Evolutionary conservation across 2,888 invertebrate genomes (phyloP), one percentile per base, ranked within the genome.

Genomic region (Agrotis segetum): DNA sequence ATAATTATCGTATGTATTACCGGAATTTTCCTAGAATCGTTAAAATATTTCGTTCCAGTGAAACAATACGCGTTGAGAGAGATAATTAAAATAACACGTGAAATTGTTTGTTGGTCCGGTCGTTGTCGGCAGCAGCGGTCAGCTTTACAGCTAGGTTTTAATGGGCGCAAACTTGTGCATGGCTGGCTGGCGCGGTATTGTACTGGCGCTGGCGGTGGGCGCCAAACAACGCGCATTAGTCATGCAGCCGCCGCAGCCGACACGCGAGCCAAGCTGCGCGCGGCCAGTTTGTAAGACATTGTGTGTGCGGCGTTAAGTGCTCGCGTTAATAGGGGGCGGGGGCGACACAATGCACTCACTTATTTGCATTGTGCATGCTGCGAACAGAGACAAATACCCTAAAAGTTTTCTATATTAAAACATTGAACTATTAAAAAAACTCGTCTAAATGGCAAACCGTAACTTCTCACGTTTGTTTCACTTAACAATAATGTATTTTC

Each of bases 141-240:
- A 67, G 82, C 50, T 77, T 71, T 53, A 81, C 82, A 59, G 49
- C 24, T 49, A 19, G 24, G 47, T 56, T 64, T 71, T 77, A 78
- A 79, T 72, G 53, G 50, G 56, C 40, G 17, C 29, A 71, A 77
- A 79, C 49, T 79, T 82, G 71, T 53, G 73, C 60, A 40, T 47
- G 46, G 24, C 59, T 52, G 40, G 59, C 40, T 58, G 69, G 24
- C 6, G 60, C 19, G 13, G 29, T 19, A 77, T 73, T 73, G 72
- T 73, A 34, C 50, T 24, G 47, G 14, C 4, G 62, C 29, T n/a
- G 29, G n/a, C 11, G 29, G 49, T 13, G 62, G 40, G 34, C 47
- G 63, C 21, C 65, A 47, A 71, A 78, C 79, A 61, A 53, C 64
- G 64, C 63, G 73, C 79, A 79, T 82, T 72, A 78, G 49, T 79